Evolutionary conservation across 2,113 vertebrate species (phyloP).

Genomic region (Poecile atricapillus): DNA sequence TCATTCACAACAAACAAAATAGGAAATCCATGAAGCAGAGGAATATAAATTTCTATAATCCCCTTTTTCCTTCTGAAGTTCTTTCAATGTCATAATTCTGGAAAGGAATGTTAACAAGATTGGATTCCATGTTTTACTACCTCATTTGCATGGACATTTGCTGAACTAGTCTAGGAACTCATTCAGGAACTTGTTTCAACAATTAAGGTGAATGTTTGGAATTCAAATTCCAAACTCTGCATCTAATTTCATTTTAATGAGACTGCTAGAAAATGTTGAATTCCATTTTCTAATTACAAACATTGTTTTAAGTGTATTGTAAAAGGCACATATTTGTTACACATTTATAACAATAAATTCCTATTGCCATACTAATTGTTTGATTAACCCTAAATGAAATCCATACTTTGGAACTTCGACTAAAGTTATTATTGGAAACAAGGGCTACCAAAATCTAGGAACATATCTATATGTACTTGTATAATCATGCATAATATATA

Average conservation of each 20-base stretch:
- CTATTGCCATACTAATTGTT: not conserved
- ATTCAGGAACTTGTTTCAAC: not conserved
- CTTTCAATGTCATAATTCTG: not conserved
- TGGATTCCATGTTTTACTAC: not conserved
- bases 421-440: not conserved
- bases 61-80: not conserved
- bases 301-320: not conserved
- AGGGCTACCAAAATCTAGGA: not conserved
- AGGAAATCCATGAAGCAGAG: not conserved
- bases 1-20: not conserved
- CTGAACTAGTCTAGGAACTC: not conserved
- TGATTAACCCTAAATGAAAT: not conserved
- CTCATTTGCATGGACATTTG: not conserved
- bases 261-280: not conserved
- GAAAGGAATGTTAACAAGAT: not conserved
- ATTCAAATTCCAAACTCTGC: slow-evolving; percentile 15
- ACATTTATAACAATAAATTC: not conserved
- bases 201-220: slow-evolving; percentile 24
- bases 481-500: not conserved
- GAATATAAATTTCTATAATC: not conserved
- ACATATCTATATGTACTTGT: not conserved
- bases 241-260: slow-evolving; percentile 28
- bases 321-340: not conserved
- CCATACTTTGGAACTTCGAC: not conserved
- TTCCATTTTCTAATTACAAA: slow-evolving; percentile 10